These are phyloP conservation scores for Phallusia fumigata DNA, from an alignment of 23 tunicate species.

Conservation along the genomic window DNA sequence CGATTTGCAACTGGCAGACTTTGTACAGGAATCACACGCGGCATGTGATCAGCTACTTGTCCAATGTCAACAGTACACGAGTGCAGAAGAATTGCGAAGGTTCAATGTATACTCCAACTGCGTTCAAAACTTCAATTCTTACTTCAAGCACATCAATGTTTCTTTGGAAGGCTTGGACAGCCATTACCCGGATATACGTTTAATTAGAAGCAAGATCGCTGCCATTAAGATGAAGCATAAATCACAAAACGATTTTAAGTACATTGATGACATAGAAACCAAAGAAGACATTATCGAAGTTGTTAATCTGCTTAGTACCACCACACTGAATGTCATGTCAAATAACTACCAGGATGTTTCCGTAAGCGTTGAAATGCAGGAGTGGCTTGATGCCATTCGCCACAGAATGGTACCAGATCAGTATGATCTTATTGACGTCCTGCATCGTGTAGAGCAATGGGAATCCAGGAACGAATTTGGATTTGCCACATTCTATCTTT, in stretches of 20 bases:
- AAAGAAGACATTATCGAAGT: slow-evolving; percentile 19
- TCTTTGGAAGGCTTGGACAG: neutral
- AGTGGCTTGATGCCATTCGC: slow-evolving; percentile 72
- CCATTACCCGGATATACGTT: neutral
- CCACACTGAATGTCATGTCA: neutral
- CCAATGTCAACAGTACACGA: slow-evolving; percentile 28
- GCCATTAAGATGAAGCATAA: slow-evolving; percentile 24
- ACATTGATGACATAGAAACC: slow-evolving; percentile 18
- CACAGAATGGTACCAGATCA: slow-evolving; percentile 3
- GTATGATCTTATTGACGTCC: slow-evolving; percentile 26
- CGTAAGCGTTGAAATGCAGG: slow-evolving; percentile 37
- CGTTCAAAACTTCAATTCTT: slow-evolving; percentile 28
- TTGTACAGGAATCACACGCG: slow-evolving; percentile 49
- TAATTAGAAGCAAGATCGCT: slow-evolving; percentile 32
- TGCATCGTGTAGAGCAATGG: slow-evolving; percentile 41
- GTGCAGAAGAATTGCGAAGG: slow-evolving; percentile 9
- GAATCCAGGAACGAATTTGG: slow-evolving; percentile 37
- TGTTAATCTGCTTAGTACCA: slow-evolving; percentile 17
- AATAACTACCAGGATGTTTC: neutral
- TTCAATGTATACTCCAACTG: slow-evolving; percentile 16
- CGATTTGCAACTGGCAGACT: slow-evolving; percentile 5
- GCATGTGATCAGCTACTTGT: slow-evolving; percentile 52
- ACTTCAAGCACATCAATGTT: slow-evolving; percentile 24
- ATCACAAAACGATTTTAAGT: neutral
- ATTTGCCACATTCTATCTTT: slow-evolving; percentile 52